Evolutionary conservation across 2,888 invertebrate genomes (phyloP), one percentile per base, ranked within the genome.

Genomic region (Patella ulyssiponensis): DNA sequence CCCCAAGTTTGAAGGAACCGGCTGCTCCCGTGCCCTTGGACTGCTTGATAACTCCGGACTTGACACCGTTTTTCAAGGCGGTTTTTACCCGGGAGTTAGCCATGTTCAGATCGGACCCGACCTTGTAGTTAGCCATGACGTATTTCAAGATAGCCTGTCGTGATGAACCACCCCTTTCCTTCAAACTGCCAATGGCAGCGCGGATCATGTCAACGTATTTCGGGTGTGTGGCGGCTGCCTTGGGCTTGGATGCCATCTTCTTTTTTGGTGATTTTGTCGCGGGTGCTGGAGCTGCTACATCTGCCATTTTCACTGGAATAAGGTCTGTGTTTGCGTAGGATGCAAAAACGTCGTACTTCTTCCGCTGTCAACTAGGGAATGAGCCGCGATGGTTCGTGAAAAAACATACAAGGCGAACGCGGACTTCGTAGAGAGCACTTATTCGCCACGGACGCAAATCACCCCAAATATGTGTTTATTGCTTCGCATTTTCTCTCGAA

Each of bases 91-190:
- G 92, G 58, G 86, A 82, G 86, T 92, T 92, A 80, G 90, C 88
- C 15, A 87, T 81, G 79, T 90, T 91, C 76, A 90, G 86, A 78
- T 92, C 91, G 7, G 86, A 84, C 44, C 90, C 91, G 54, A 93
- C 91, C 74, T 90, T 91, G 90, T 89, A 92, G 88, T 92, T 89
- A 54, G 87, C 84, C 69, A 44, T 44, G 44, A 44, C 44, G 44
- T 44, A 44, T 44, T 44, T 44, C 44, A 44, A 44, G 44, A 44
- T 91, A 23, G 92, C 92, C 81, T 92, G 92, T 74, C 92, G 88
- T 7, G 92, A 92, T 33, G 92, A 92, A 20, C 93, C 93, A 74
- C 90, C 90, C 53, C 91, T 85, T 76, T 92, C 92, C 82, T 91
- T 92, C 79, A 92, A 83, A 23, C 85, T 81, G 69, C 83, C 85